These are phyloP conservation scores for Notolabrus celidotus DNA, from an alignment of 2,797 vertebrate species.

Conservation along the genomic window DNA sequence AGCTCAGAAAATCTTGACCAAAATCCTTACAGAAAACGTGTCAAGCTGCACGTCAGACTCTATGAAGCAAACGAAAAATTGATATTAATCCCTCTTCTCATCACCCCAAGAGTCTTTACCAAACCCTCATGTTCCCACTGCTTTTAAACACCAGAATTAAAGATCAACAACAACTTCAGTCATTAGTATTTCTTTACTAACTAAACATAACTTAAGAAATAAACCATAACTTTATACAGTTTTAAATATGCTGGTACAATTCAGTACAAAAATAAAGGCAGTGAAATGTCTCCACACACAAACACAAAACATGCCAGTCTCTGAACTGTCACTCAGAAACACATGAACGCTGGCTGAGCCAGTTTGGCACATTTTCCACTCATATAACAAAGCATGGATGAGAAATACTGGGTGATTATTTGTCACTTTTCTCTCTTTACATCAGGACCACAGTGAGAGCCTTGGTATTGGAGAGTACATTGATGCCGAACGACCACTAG, in stretches of 20 bases:
- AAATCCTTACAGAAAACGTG: too few species aligned
- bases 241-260: slow-evolving; percentile 89
- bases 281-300: slow-evolving; percentile 76
- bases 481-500: slow-evolving; percentile 65
- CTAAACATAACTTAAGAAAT: slow-evolving; percentile 88
- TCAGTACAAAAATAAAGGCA: slow-evolving; percentile 89
- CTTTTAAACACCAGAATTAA: slow-evolving; percentile 74
- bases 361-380: slow-evolving; percentile 62
- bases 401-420: slow-evolving; percentile 70
- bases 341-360: slow-evolving; percentile 52
- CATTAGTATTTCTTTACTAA: slow-evolving; percentile 82
- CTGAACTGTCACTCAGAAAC: slow-evolving; percentile 57
- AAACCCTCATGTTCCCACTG: slow-evolving; percentile 53
- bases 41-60: too few species aligned
- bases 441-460: slow-evolving; percentile 32
- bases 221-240: slow-evolving; percentile 86
- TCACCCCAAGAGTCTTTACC: slow-evolving; percentile 1
- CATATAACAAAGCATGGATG: slow-evolving; percentile 50
- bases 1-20: too few species aligned
- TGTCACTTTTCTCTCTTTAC: slow-evolving; percentile 37
- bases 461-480: slow-evolving; percentile 31
- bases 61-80: too few species aligned
- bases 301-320: slow-evolving; percentile 74
- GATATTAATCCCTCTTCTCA: too few species aligned
- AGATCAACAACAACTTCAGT: slow-evolving; percentile 81